Base-by-base conservation (phyloP, 2,888 invertebrate genomes). In the Brassicogethes aeneus region DNA sequence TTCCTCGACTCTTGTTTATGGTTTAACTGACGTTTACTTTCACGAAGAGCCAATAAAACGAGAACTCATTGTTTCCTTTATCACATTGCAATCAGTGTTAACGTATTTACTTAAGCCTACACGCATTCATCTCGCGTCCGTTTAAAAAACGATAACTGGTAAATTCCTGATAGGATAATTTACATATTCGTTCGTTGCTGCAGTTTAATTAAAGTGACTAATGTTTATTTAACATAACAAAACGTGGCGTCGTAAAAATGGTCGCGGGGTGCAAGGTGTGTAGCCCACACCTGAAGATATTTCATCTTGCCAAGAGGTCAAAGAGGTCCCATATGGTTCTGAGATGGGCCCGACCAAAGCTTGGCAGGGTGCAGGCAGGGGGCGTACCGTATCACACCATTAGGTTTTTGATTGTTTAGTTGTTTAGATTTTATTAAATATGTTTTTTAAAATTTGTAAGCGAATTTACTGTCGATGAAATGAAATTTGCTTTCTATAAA, bases 211-310 rank as follows among this genome's bases (percentile, higher is more conserved):
- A 65, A 62, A 61, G 59, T 62, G 63, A 65, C 62, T 65, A 64
- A 65, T 64, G 62, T 63, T 63, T 63, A 64, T 62, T 64, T 64
- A 63, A 62, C 64, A 65, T 64, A 64, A 65, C 64, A 65, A 64
- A 65, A 64, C 63, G 56, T 59, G 61, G 59, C 63, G 64, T 65
- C 64, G 60, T 62, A 61, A 62, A 59, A 61, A 61, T 61, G 60
- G 57, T 61, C 55, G 59, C 52, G 55, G 54, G 54, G 50, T 47
- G 53, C 56, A 46, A 52, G 56, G 60, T 59, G 58, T 61, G 60
- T 60, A 59, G 60, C 59, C 61, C 60, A 59, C 62, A 62, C 62
- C 63, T 62, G 61, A 23, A 47, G 50, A 48, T 42, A 52, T 47
- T 46, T 48, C 50, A n/a, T n/a, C n/a, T n/a, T n/a, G n/a, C n/a